These are phyloP conservation scores for Setophaga kirtlandii DNA, from an alignment of 2,113 vertebrate genomes.

Conservation along the genomic window DNA sequence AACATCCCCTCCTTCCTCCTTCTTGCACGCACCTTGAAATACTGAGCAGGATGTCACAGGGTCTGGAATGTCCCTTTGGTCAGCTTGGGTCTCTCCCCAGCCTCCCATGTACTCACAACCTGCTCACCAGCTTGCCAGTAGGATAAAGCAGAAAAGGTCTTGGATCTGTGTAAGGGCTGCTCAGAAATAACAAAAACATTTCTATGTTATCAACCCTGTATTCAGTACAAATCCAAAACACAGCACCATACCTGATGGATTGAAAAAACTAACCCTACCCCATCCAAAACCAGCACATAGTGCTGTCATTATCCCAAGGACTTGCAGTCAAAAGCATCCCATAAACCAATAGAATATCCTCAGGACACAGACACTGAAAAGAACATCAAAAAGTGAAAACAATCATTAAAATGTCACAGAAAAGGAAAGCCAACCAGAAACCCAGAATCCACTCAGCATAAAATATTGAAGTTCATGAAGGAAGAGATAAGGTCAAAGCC, in stretches of 20 bases:
- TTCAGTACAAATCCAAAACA: neutral
- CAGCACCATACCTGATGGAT: accelerated
- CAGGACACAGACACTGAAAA: constrained; percentile 73
- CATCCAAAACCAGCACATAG: neutral
- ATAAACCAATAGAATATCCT: constrained; percentile 80
- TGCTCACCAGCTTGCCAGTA: neutral
- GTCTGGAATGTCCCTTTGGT: neutral
- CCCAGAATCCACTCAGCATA: neutral
- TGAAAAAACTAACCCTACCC: neutral
- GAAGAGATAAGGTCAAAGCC: neutral
- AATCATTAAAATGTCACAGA: neutral
- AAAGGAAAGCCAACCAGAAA: neutral
- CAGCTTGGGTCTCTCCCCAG: neutral
- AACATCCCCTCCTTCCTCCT: accelerated
- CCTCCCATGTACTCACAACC: neutral
- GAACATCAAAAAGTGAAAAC: neutral
- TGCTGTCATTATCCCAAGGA: constrained; percentile 73
- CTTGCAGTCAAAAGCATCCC: constrained; percentile 83
- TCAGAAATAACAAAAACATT: neutral
- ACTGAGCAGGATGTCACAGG: no score
- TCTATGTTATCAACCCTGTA: neutral
- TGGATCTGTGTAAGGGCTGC: neutral
- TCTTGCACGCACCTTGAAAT: accelerated
- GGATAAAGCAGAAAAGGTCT: accelerated
- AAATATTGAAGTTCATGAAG: neutral